Conservation (phyloP, 2,888 invertebrate genomes). For the Pteria penguin region DNA sequence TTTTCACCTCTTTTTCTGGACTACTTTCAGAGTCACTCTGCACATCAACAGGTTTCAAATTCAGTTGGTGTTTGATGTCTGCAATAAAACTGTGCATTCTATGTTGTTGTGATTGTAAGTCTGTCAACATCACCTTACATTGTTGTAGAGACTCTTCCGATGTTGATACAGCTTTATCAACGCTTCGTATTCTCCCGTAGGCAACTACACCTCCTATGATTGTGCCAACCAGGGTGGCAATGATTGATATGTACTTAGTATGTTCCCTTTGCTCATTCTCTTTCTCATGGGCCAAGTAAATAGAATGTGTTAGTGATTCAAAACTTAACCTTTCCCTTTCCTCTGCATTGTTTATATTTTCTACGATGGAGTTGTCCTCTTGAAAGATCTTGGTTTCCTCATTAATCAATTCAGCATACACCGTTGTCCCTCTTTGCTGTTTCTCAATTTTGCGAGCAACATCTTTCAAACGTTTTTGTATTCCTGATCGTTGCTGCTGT, state of each 20-base stretch:
- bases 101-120: not conserved
- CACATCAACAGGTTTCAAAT: not conserved
- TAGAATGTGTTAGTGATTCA: slow-evolving; percentile 86
- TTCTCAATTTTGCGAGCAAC: slow-evolving; percentile 88
- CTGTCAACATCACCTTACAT: not conserved
- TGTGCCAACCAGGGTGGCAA: slow-evolving; percentile 86
- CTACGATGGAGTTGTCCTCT: slow-evolving; percentile 81
- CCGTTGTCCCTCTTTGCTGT: slow-evolving; percentile 88
- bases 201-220: slow-evolving; percentile 83
- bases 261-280: slow-evolving; percentile 90
- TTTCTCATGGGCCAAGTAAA: slow-evolving; percentile 90
- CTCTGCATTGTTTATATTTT: slow-evolving; percentile 85
- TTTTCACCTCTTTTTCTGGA: slow-evolving; percentile 20
- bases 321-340: slow-evolving; percentile 87
- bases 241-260: slow-evolving; percentile 91
- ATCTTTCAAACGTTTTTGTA: slow-evolving; percentile 83
- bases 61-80: not conserved
- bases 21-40: not conserved
- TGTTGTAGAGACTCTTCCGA: not conserved
- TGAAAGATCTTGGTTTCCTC: slow-evolving; percentile 82
- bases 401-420: slow-evolving; percentile 87
- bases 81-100: not conserved
- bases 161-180: not conserved
- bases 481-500: slow-evolving; percentile 62
- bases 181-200: not conserved